These are phyloP conservation scores for Pogonus chalceus DNA, from an alignment of 1,140 invertebrate species.

Conservation along the genomic window DNA sequence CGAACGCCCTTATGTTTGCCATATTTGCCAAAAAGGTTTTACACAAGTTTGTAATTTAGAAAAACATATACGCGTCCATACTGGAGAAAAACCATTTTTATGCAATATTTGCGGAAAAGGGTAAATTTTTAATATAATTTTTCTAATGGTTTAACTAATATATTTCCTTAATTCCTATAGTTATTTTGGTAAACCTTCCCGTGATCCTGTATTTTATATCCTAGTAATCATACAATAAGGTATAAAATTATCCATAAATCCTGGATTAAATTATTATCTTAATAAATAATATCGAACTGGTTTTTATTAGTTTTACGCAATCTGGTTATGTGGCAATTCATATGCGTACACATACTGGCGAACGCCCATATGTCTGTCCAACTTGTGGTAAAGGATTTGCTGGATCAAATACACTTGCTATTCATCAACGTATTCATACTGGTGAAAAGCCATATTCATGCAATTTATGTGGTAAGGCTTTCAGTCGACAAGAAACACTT, in stretches of 20 bases:
- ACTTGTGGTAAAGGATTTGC: slow-evolving; percentile 25
- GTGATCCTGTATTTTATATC: no score
- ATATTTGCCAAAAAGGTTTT: slow-evolving; percentile 63
- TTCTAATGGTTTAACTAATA: not conserved
- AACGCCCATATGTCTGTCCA: slow-evolving; percentile 18
- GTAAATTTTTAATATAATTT: slow-evolving; percentile 16
- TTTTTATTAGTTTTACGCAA: slow-evolving; percentile 32
- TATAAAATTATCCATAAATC: not conserved
- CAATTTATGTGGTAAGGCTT: slow-evolving; percentile 36
- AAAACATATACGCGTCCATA: slow-evolving; percentile 38
- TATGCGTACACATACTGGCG: slow-evolving; percentile 19
- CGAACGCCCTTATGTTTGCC: slow-evolving; percentile 52
- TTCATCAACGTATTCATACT: slow-evolving; percentile 44
- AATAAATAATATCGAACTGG: not conserved
- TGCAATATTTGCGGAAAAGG: slow-evolving; percentile 47
- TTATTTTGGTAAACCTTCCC: no score
- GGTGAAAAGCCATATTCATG: slow-evolving; percentile 36
- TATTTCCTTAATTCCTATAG: not conserved
- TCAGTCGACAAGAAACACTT: slow-evolving; percentile 38
- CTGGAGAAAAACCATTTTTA: slow-evolving; percentile 37
- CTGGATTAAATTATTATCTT: not conserved
- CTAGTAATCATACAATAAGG: not conserved
- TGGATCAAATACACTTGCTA: slow-evolving; percentile 34
- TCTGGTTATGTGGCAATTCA: slow-evolving; percentile 36
- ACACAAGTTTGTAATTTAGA: slow-evolving; percentile 43